Base-by-base conservation (phyloP, 1,140 invertebrate genomes). In the Homarus americanus region DNA sequence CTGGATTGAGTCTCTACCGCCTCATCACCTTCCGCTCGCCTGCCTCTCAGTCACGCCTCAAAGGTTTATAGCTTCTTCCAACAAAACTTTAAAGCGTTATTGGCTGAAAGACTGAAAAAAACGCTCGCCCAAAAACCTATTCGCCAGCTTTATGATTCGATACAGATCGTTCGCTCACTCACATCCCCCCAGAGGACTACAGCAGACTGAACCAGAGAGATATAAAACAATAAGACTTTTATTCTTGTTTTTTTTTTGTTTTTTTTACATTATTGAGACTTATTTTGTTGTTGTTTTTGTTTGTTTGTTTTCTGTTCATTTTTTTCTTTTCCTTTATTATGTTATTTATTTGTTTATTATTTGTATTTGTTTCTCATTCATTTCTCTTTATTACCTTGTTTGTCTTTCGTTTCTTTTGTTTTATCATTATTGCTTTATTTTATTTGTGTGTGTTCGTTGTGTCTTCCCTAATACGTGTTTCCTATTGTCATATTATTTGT, bases 1-100 rank as follows among this genome's bases (percentile, higher is more conserved):
- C n/a, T n/a, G n/a, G n/a, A n/a, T 15, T 58, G 32, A 12, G 2
- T 38, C 32, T 17, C n/a, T 38, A 34, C 36, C 72, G 24, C 66
- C 66, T 40, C 24, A n/a, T 69, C 20, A 24, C 73, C 28, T 41
- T 24, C 34, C 34, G 24, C 73, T 17, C 66, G 20, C 15, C 73
- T 41, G 36, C 73, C 3, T 32, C n/a, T n/a, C 24, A 38, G 73
- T 76, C 73, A 40, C 73, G 73, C 73, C 73, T 76, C 73, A 32
- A 34, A 1, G 20, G 36, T 40, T 41, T 76, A 40, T 40, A 24
- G 36, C 24, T 38, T 41, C 3, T n/a, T 34, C 12, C 3, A 28
- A 12, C 3, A 76, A 76, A 76, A 76, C 36, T 40, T 32, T 76
- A 38, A 38, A 58, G 9, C 36, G 10, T 38, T 76, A 40, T 40